Conservation (phyloP, 2,113 vertebrate species). For the Ceuthmochares aereus region DNA sequence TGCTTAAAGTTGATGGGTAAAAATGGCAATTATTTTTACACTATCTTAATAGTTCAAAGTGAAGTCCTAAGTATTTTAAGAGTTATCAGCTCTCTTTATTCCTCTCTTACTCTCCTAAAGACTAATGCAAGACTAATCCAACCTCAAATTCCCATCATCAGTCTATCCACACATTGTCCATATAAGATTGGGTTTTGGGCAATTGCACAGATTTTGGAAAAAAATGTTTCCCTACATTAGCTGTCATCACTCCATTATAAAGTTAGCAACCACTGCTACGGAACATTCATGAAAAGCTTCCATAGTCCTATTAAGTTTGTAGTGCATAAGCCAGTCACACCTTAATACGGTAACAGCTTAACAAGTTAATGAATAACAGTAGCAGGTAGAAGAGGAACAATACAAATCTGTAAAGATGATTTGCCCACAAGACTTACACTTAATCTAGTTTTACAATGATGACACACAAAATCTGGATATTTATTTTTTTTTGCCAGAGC, state of each 20-base stretch:
- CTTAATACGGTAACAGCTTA: neutral
- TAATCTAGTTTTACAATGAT: neutral
- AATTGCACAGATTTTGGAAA: neutral
- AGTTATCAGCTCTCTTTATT: neutral
- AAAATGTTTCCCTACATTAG: neutral
- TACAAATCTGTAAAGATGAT: neutral
- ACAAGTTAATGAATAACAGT: neutral
- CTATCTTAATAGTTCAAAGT: neutral
- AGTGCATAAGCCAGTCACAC: neutral
- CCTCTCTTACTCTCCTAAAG: neutral
- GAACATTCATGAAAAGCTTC: neutral
- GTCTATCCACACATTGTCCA: neutral
- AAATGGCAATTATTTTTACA: too few species aligned
- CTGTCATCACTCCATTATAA: neutral
- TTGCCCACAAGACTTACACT: neutral
- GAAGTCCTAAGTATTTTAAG: neutral
- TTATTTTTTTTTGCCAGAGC: neutral
- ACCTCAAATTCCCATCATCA: neutral
- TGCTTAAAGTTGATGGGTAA: too few species aligned
- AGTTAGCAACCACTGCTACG: neutral
- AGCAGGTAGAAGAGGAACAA: neutral
- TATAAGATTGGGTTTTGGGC: fast-evolving
- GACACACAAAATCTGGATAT: neutral
- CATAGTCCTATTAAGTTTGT: neutral
- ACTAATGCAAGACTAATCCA: neutral